phyloP scores from a whole-genome alignment of 2,888 invertebrate species.

The Apodemia hepburni region DNA sequence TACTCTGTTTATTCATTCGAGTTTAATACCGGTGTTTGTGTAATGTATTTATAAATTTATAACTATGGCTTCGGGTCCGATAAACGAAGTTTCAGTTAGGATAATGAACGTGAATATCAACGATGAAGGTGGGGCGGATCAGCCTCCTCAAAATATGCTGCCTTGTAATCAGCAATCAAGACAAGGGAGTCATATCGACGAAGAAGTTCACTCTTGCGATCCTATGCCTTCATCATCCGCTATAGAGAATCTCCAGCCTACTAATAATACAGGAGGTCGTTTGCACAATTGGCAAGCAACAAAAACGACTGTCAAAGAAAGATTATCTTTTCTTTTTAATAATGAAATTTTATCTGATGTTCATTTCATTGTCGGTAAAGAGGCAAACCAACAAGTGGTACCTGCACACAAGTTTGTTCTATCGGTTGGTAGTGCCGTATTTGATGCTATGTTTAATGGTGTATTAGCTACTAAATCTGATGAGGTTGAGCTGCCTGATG shows the following conservation, averaged over 20 bases:
- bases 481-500: slow-evolving; percentile 90
- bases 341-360: slow-evolving; percentile 83
- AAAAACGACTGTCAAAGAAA: slow-evolving; percentile 87
- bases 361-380: slow-evolving; percentile 88
- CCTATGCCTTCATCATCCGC: slow-evolving; percentile 50
- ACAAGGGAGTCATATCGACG: slow-evolving; percentile 50
- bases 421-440: slow-evolving; percentile 91
- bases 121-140: slow-evolving; percentile 56
- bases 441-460: slow-evolving; percentile 93
- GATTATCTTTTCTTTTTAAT: slow-evolving; percentile 82
- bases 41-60: slow-evolving; percentile 12
- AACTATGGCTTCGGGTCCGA: slow-evolving; percentile 66
- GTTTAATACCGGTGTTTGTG: slow-evolving; percentile 3
- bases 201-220: slow-evolving; percentile 53
- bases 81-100: slow-evolving; percentile 66
- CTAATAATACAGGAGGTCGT: slow-evolving; percentile 66
- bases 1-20: not conserved
- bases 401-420: slow-evolving; percentile 91
- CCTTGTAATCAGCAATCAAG: slow-evolving; percentile 69
- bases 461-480: slow-evolving; percentile 84
- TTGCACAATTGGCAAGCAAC: slow-evolving; percentile 86
- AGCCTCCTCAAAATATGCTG: slow-evolving; percentile 75
- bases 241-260: slow-evolving; percentile 62
- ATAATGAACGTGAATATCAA: slow-evolving; percentile 59
- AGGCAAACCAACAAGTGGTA: slow-evolving; percentile 83